Conservation (phyloP, 1,140 invertebrate genomes). For the Lutraria rhynchaena region DNA sequence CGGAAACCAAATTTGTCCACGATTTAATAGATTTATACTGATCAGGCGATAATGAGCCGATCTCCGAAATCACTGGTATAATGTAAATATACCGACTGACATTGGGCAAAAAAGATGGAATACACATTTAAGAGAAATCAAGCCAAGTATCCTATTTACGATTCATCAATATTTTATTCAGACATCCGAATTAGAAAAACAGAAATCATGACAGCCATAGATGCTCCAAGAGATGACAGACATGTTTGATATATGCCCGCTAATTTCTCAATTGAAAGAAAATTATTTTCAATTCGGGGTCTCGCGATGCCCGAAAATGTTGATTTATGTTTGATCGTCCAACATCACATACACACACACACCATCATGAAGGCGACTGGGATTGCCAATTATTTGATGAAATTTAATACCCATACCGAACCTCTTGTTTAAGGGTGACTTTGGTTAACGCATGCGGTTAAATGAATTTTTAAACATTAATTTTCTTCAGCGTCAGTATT, state of each 20-base stretch:
- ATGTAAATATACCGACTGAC: too few relatives aligned
- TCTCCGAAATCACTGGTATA: too few relatives aligned
- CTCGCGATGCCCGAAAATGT: constrained; percentile 1
- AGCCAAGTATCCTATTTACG: constrained; percentile 29
- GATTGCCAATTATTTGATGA: constrained; percentile 55
- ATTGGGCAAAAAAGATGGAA: constrained; percentile 3
- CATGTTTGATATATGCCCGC: constrained; percentile 44
- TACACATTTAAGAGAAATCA: constrained; percentile 31
- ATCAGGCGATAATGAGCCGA: too few relatives aligned
- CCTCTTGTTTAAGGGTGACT: constrained; percentile 1
- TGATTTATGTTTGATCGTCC: constrained; percentile 42
- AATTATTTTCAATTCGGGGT: constrained; percentile 23
- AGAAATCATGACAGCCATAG: constrained; percentile 27
- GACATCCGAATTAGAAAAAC: constrained; percentile 36
- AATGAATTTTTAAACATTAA: constrained; percentile 60
- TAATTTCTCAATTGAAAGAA: constrained; percentile 57
- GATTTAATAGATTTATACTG: too few relatives aligned
- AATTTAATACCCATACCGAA: constrained; percentile 27
- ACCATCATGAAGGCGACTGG: constrained; percentile 15
- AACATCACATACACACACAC: neutral
- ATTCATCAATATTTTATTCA: constrained; percentile 47
- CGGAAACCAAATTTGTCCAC: too few relatives aligned
- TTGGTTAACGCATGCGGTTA: constrained; percentile 42
- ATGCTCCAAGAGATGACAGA: constrained; percentile 41
- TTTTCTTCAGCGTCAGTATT: constrained; percentile 18